A percentile compares a stretch with the other conserved stretches of the same genome.
phyloP scores from a whole-genome alignment of 1,140 invertebrate genomes.

The Lucilia sericata region DNA sequence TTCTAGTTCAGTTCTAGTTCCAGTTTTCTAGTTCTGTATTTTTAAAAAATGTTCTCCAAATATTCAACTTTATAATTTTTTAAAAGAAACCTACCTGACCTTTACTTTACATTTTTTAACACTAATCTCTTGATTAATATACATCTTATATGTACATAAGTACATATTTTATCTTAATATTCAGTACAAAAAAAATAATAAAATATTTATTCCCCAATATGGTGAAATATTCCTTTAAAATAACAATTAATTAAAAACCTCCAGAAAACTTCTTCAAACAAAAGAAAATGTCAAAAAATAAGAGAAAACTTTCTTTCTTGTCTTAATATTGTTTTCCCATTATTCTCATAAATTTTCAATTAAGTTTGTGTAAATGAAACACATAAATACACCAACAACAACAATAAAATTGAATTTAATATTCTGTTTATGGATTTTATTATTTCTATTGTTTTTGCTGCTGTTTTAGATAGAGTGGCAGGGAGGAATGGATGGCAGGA shows the following conservation, averaged over 20 bases:
- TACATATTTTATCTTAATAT: too few relatives aligned
- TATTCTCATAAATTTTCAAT: constrained; percentile 24
- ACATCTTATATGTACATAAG: too few relatives aligned
- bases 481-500: not conserved
- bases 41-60: too few relatives aligned
- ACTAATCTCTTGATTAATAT: too few relatives aligned
- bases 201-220: too few relatives aligned
- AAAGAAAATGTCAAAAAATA: not conserved
- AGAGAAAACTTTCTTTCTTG: not conserved
- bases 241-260: constrained; percentile 10
- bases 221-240: not conserved
- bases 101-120: too few relatives aligned
- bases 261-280: not conserved
- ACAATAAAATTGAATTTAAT: constrained; percentile 20
- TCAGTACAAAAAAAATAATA: too few relatives aligned
- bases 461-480: too few relatives aligned
- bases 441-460: not conserved
- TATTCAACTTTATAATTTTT: too few relatives aligned
- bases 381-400: not conserved
- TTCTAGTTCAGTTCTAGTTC: too few relatives aligned
- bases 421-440: constrained; percentile 25
- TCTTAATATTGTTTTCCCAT: not conserved
- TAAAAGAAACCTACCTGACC: too few relatives aligned
- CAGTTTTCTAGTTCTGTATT: too few relatives aligned
- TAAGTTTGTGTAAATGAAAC: not conserved